Conservation (phyloP, 1,140 invertebrate species). For the Scaptomyza hsui region DNA sequence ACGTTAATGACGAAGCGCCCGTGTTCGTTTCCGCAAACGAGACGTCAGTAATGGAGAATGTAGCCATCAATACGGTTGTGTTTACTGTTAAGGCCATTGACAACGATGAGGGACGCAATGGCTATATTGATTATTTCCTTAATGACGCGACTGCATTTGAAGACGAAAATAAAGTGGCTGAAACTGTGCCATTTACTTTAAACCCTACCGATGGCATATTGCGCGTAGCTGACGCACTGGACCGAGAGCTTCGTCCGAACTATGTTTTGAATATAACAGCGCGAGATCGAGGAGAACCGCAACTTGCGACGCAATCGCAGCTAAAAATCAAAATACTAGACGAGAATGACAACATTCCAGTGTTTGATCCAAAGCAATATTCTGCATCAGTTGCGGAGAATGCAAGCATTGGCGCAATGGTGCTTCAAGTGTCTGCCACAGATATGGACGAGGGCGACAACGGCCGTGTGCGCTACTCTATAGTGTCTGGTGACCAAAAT, state of each 20-base stretch:
- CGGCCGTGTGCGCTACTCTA: conserved; percentile 94
- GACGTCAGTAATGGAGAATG: conserved; percentile 93
- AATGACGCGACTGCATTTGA: conserved; percentile 76
- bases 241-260: conserved; percentile 92
- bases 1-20: conserved; percentile 97
- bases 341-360: conserved; percentile 97
- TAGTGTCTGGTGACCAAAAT: conserved; percentile 94
- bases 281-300: conserved; percentile 94
- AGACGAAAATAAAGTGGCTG: neutral
- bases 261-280: conserved; percentile 93
- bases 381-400: conserved; percentile 95
- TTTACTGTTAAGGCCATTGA: conserved; percentile 96
- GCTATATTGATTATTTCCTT: conserved; percentile 95
- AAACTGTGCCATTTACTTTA: conserved; percentile 90
- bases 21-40: conserved; percentile 93
- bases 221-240: conserved; percentile 91
- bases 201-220: conserved; percentile 94
- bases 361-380: conserved; percentile 95
- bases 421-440: conserved; percentile 95
- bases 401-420: conserved; percentile 95
- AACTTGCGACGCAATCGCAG: conserved; percentile 88
- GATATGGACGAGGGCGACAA: conserved; percentile 96
- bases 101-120: conserved; percentile 96
- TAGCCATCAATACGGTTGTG: conserved; percentile 94
- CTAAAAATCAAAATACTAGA: conserved; percentile 92